Base-by-base conservation (phyloP, 2,888 invertebrate species). In the Ptilodon capucinus region DNA sequence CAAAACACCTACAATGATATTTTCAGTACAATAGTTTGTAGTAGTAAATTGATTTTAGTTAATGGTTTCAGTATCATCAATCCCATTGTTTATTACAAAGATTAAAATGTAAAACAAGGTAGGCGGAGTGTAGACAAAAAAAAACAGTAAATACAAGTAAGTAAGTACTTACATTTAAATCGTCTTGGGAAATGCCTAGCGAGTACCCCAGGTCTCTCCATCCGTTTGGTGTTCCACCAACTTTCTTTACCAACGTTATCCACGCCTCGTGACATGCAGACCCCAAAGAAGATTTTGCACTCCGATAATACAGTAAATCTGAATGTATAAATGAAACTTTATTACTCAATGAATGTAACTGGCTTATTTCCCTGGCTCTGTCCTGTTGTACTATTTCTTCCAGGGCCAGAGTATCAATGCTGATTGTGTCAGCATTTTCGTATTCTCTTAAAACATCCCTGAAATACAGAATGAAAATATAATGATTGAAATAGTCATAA, bases 181-280 rank as follows among this genome's bases (percentile, higher is more conserved):
- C 89, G 57, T 84, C 80, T 38, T 79, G 78, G 36, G 76, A 61
- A 42, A 91, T 71, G 28, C 81, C 84, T 32, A 91, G 62, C 45
- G 66, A 68, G 60, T 74, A 67, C n/a, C 91, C 91, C 30, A 91
- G 71, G 38, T 87, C 86, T 47, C 71, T 77, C 89, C 90, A 91
- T 18, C 81, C 83, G 64, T 88, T 79, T 2, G 78, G 80, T 11
- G 85, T 77, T 2, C 90, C 89, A 18, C 89, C 89, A 4, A 90
- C 71, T 64, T 76, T 81, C 49, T 83, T 88, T 4, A 91, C 71
- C 14, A 90, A 55, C 1, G 72, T 80, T 54, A 74, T 81, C 90
- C 90, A 90, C 25, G 83, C 79, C 49, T 87, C 83, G 54, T 85
- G 86, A 53, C 89, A 88, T 7, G 76, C 76, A 41, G 71, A 45